phyloP scores from a whole-genome alignment of 1,140 invertebrate genomes.

The Orius laevigatus region DNA sequence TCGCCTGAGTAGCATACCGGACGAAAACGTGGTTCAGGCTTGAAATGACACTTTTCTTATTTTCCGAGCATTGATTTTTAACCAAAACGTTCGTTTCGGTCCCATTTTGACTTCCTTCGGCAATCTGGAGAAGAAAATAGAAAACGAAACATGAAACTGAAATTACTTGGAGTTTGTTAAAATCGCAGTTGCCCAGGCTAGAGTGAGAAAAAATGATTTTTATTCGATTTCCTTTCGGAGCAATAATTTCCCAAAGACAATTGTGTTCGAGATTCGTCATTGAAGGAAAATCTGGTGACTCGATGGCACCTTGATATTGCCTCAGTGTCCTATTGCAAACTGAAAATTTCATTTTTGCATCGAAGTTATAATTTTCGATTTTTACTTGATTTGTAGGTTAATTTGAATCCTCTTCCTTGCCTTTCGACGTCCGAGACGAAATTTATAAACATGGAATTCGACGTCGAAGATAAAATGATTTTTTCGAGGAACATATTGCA shows the following conservation, averaged over 20 bases:
- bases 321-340: conserved; percentile 41
- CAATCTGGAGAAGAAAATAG: too few species aligned
- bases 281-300: conserved; percentile 41
- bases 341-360: conserved; percentile 21
- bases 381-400: conserved; percentile 42
- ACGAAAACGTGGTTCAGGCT: too few species aligned
- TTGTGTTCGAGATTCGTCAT: conserved; percentile 32
- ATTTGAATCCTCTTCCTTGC: conserved; percentile 47
- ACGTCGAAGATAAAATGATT: conserved; percentile 32
- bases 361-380: too few species aligned
- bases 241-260: conserved; percentile 39
- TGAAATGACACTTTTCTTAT: too few species aligned
- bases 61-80: too few species aligned
- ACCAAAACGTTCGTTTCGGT: too few species aligned
- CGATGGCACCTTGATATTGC: conserved; percentile 47
- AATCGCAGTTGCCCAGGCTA: too few species aligned
- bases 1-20: too few species aligned
- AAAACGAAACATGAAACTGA: too few species aligned
- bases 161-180: too few species aligned
- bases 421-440: conserved; percentile 45
- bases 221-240: conserved; percentile 33
- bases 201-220: conserved; percentile 31
- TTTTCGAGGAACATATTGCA: conserved; percentile 30
- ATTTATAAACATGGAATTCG: conserved; percentile 42
- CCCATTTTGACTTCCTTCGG: too few species aligned